Evolutionary conservation across 2,797 vertebrate genomes (phyloP), one percentile per base, ranked within the genome.

Genomic region (Phoebastria nigripes): DNA sequence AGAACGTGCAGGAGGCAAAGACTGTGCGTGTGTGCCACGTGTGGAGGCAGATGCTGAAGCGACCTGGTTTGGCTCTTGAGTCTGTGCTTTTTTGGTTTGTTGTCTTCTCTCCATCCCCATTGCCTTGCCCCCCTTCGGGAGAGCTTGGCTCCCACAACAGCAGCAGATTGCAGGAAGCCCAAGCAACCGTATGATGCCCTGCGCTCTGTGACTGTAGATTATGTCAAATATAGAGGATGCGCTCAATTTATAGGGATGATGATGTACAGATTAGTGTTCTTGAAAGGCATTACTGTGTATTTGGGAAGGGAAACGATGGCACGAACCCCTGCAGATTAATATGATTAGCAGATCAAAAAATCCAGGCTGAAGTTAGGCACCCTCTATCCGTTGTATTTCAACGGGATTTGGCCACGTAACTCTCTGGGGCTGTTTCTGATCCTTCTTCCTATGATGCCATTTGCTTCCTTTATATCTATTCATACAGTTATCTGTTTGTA

Each of bases 11-110:
- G 12, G 39, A 49, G 70, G 35, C 24, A 26, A 33, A 20, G 24
- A 8, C 56, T 10, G 11, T 1, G 21, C 0, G 0, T 66, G 37
- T 7, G 66, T 7, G 8, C 46, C 21, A 3, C 2, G 1, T 22
- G 39, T 11, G 56, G 12, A 63, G 72, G 14, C 54, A 66, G 35
- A 31, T 15, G 21, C 58, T 39, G 26, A 17, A 17, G 13, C 21
- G 49, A 16, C 70, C 74, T 72, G 56, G 15, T 25, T 31, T 51
- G 62, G 22, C 76, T 91, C 24, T 24, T 29, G 62, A 52, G 26
- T 2, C 0, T 6, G 4, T 25, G 52, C 7, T 55, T 14, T 46
- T 54, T 22, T 29, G 51, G n/a, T 65, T 47, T 58, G 11, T 35
- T 54, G 16, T 20, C 26, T 78, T 4, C 55, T 42, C 29, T 16